These are phyloP conservation scores for Gisinianus flammeolus DNA, from an alignment of 2,888 invertebrate genomes.

Conservation along the genomic window DNA sequence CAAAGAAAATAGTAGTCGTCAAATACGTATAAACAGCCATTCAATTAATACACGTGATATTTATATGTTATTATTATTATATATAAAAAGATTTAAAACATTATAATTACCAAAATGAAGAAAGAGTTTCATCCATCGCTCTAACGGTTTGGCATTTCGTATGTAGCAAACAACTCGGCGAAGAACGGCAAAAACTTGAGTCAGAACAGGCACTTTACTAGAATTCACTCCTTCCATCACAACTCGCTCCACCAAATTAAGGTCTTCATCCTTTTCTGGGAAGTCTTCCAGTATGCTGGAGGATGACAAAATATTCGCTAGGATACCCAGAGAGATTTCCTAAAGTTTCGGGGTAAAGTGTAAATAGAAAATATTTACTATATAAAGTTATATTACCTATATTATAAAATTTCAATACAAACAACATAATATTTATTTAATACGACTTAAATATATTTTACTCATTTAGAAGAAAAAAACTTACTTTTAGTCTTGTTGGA, in stretches of 20 bases:
- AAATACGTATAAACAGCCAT: no score
- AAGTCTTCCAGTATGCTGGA: conserved; percentile 68
- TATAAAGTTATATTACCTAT: background rate
- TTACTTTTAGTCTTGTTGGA: conserved; percentile 67
- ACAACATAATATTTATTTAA: background rate
- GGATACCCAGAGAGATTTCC: conserved; percentile 84
- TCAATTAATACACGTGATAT: no score
- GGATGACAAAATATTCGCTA: conserved; percentile 82
- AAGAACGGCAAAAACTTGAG: conserved; percentile 68
- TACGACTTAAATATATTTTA: no score
- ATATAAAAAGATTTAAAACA: no score
- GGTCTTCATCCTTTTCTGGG: conserved; percentile 67
- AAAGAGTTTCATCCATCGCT: conserved; percentile 61
- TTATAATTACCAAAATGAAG: no score
- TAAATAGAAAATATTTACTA: conserved; percentile 25
- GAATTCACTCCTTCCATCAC: conserved; percentile 59
- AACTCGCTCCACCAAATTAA: conserved; percentile 67
- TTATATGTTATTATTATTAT: no score
- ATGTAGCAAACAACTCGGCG: conserved; percentile 76
- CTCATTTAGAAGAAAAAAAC: no score
- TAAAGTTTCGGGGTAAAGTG: no score
- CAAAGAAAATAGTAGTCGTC: no score
- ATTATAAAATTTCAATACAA: background rate
- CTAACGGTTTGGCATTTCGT: conserved; percentile 68
- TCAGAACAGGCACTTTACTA: conserved; percentile 46